Evolutionary conservation across 2,113 vertebrate species (phyloP).

Genomic region (mouse (Mus musculus)): DNA sequence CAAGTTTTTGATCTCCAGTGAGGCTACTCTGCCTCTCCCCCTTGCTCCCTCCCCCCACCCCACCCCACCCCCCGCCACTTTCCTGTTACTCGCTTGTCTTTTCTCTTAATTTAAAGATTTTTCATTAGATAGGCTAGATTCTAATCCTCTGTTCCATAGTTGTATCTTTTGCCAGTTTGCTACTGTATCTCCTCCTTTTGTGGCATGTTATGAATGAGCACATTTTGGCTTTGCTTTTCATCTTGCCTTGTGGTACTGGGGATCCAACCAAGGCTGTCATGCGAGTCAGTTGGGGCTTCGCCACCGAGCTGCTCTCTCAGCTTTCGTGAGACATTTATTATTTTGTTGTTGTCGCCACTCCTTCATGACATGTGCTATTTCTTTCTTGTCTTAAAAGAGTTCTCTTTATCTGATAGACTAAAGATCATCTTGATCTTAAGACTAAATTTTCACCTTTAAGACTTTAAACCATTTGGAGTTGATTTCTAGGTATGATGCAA

Average conservation of each 20-base stretch:
- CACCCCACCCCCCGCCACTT: not conserved
- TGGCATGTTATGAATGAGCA: not conserved
- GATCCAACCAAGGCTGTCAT: not conserved
- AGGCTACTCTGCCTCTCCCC: not conserved
- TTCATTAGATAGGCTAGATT: constrained; percentile 23
- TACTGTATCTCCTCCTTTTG: not conserved
- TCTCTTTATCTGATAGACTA: not conserved
- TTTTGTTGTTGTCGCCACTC: not conserved
- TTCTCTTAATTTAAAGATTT: not conserved
- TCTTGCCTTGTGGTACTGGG: not conserved
- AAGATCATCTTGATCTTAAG: not conserved
- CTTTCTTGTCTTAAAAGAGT: not conserved
- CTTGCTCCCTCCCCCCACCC: not conserved
- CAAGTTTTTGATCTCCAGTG: constrained; percentile 52
- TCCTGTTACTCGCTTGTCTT: not conserved
- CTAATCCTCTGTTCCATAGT: not conserved
- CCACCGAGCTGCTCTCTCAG: not conserved
- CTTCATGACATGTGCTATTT: constrained; percentile 11
- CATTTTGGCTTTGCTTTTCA: not conserved
- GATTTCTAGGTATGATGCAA: not conserved
- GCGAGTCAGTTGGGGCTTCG: not conserved
- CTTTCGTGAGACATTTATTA: not conserved
- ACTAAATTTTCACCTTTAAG: constrained; percentile 25
- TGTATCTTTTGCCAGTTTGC: not conserved
- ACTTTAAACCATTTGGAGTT: constrained; percentile 21